These are phyloP conservation scores for Panthera leo DNA, from an alignment of 2,113 vertebrate species.

Conservation along the genomic window DNA sequence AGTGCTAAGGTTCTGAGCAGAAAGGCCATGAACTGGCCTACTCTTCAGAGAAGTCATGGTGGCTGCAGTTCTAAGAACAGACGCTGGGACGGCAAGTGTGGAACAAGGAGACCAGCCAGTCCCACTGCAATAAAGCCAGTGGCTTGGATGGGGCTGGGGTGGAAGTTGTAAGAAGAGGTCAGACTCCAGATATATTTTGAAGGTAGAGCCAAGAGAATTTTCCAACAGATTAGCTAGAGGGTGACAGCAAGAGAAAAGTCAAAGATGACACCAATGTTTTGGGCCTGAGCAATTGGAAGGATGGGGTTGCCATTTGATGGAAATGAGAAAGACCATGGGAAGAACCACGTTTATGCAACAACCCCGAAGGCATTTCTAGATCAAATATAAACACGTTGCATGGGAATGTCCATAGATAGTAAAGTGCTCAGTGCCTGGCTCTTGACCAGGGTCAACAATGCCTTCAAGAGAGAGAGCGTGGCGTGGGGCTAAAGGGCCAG, in stretches of 20 bases:
- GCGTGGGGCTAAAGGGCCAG: not conserved
- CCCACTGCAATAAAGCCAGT: not conserved
- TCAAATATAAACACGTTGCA: not conserved
- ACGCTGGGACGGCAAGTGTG: not conserved
- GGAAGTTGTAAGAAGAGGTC: not conserved
- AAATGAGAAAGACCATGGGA: not conserved
- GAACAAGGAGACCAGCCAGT: not conserved
- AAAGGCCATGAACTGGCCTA: not conserved
- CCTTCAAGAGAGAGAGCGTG: not conserved
- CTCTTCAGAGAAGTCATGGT: not conserved
- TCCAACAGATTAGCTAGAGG: not conserved
- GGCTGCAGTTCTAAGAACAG: not conserved
- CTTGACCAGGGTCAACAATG: not conserved
- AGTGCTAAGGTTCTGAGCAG: not conserved
- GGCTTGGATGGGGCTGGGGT: not conserved
- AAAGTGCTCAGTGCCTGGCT: not conserved
- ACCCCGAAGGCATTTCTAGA: not conserved
- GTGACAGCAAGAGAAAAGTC: not conserved
- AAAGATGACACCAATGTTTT: not conserved
- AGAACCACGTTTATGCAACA: not conserved
- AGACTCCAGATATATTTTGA: not conserved
- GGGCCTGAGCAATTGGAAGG: not conserved
- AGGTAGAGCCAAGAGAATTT: not conserved
- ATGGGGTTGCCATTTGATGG: not conserved
- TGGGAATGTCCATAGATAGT: not conserved